These are phyloP conservation scores for Lepisosteus osseus DNA, from an alignment of 2,113 vertebrate species.

Conservation along the genomic window DNA sequence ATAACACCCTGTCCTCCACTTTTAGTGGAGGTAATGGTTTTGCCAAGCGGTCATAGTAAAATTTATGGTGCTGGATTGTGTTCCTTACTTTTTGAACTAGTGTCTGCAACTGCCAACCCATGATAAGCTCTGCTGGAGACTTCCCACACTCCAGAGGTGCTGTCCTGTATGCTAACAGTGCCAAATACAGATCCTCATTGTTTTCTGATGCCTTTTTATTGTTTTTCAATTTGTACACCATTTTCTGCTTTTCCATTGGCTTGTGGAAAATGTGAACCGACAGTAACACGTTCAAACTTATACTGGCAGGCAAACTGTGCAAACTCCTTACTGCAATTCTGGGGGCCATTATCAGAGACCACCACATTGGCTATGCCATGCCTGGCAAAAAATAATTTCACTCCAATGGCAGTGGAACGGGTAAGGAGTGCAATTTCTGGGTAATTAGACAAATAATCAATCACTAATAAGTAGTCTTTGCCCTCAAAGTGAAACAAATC, in stretches of 20 bases:
- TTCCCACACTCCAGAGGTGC: slow-evolving; percentile 10
- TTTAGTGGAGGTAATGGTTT: background rate
- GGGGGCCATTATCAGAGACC: background rate
- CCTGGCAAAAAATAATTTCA: background rate
- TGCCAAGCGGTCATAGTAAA: background rate
- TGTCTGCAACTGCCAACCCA: slow-evolving; percentile 1
- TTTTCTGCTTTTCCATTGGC: background rate
- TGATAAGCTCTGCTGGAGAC: slow-evolving; percentile 20
- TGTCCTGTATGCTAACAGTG: slow-evolving; percentile 22
- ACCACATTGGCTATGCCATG: background rate
- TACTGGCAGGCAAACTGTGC: background rate
- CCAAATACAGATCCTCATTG: slow-evolving; percentile 3
- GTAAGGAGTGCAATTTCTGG: background rate
- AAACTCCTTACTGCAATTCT: background rate
- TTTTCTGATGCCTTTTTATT: no score
- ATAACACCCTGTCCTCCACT: background rate
- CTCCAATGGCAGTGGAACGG: background rate
- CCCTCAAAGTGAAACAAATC: slow-evolving; percentile 1
- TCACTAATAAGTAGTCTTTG: background rate
- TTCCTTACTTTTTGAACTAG: background rate
- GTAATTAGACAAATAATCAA: slow-evolving; percentile 2
- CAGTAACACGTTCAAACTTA: background rate
- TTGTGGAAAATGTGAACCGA: background rate
- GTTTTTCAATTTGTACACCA: background rate
- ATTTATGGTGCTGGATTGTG: background rate